A percentile compares a stretch with the other conserved stretches of the same genome.
Evolutionary conservation across 2,113 vertebrate species (phyloP).

Genomic region (Andinoacara biseriatus): DNA sequence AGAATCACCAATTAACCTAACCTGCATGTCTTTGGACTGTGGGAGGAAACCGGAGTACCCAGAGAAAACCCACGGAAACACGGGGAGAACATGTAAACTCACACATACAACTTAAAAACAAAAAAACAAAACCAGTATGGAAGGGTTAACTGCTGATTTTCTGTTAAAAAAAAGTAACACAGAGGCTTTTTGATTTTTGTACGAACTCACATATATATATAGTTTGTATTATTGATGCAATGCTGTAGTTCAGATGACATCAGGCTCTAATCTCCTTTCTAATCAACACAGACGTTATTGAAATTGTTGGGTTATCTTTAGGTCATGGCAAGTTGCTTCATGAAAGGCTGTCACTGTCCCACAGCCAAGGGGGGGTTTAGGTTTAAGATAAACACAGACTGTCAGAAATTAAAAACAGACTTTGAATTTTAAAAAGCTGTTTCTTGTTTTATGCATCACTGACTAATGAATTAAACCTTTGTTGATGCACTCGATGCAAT

Average conservation of each 20-base stretch:
- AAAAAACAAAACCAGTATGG: no score
- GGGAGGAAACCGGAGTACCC: no score
- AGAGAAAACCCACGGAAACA: no score
- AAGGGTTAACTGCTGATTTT: background rate
- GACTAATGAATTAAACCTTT: slow-evolving; percentile 17
- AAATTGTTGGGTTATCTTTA: slow-evolving; percentile 17
- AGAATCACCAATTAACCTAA: no score
- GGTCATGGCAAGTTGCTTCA: background rate
- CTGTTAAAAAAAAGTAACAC: background rate
- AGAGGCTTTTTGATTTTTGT: background rate
- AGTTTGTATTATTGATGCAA: background rate
- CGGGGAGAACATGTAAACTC: no score
- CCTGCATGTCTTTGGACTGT: no score
- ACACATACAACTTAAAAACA: no score
- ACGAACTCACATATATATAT: background rate
- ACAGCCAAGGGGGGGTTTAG: background rate
- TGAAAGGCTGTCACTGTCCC: slow-evolving; percentile 3
- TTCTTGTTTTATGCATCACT: background rate
- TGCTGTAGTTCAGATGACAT: slow-evolving; percentile 3
- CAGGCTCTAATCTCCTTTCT: slow-evolving; percentile 16
- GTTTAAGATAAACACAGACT: background rate
- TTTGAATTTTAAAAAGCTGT: background rate
- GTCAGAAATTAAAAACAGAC: slow-evolving; percentile 1
- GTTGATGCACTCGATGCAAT: background rate
- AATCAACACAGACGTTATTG: slow-evolving; percentile 46